phyloP scores from a whole-genome alignment of 2,888 invertebrate genomes.

The Hermodice carunculata region DNA sequence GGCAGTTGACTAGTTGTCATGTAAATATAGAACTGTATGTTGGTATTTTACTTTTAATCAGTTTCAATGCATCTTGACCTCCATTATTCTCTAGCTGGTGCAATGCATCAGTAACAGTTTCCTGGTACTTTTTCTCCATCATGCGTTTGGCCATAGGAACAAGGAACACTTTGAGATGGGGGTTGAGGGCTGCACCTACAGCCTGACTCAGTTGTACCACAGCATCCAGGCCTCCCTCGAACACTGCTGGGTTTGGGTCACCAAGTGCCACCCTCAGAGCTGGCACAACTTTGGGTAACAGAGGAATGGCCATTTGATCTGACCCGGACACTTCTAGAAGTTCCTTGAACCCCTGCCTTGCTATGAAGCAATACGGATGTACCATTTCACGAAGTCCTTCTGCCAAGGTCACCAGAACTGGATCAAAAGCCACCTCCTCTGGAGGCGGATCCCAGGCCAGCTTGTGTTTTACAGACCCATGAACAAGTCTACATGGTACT shows the following conservation, averaged over 20 bases:
- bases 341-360: slow-evolving; percentile 65
- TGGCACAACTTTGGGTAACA: slow-evolving; percentile 59
- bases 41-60: slow-evolving; percentile 67
- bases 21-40: slow-evolving; percentile 57
- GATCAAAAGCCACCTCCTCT: slow-evolving; percentile 65
- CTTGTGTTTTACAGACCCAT: slow-evolving; percentile 68
- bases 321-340: slow-evolving; percentile 56
- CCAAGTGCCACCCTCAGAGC: slow-evolving; percentile 58
- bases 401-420: slow-evolving; percentile 64
- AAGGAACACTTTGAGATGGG: slow-evolving; percentile 55
- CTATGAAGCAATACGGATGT: slow-evolving; percentile 67
- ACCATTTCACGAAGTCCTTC: slow-evolving; percentile 67
- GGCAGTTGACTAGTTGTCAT: too few species aligned
- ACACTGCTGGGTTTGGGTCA: slow-evolving; percentile 52
- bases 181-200: slow-evolving; percentile 61
- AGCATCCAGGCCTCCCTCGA: slow-evolving; percentile 60
- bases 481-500: slow-evolving; percentile 65
- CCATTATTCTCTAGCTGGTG: slow-evolving; percentile 64
- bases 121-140: slow-evolving; percentile 61
- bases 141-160: slow-evolving; percentile 61
- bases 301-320: slow-evolving; percentile 51
- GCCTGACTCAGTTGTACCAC: slow-evolving; percentile 61
- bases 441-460: slow-evolving; percentile 63
- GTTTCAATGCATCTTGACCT: slow-evolving; percentile 61
- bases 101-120: slow-evolving; percentile 59